Evolutionary conservation across 2,888 invertebrate genomes (phyloP).

Genomic region (Diaprepes abbreviatus): DNA sequence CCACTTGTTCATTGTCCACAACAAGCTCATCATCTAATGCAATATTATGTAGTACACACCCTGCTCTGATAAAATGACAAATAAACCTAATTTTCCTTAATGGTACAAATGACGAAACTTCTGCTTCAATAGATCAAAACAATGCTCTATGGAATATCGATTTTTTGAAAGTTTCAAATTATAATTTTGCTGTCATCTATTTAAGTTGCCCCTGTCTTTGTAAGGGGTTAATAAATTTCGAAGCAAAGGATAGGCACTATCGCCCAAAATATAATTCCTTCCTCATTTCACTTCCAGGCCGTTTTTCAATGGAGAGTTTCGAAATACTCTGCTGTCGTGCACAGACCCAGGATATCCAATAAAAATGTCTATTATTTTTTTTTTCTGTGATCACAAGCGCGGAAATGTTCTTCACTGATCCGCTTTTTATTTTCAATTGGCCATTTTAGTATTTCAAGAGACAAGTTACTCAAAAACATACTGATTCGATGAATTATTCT

Average conservation of each 20-base stretch:
- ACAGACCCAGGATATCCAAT: conserved; percentile 50
- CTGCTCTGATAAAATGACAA: conserved; percentile 22
- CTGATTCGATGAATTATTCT: too few relatives aligned
- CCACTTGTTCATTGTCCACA: too few relatives aligned
- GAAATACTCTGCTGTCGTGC: conserved; percentile 46
- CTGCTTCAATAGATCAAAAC: conserved; percentile 42
- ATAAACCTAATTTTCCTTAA: background rate
- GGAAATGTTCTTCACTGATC: too few relatives aligned
- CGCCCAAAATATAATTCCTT: conserved; percentile 28
- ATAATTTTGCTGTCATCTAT: conserved; percentile 4
- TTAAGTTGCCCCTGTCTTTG: conserved; percentile 33
- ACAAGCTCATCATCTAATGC: conserved; percentile 4
- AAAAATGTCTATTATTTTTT: conserved; percentile 28
- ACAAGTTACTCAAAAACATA: too few relatives aligned
- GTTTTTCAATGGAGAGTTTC: conserved; percentile 26
- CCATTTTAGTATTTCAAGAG: too few relatives aligned
- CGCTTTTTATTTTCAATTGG: too few relatives aligned
- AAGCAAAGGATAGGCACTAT: conserved; percentile 41
- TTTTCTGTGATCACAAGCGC: too few relatives aligned
- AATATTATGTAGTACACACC: conserved; percentile 26
- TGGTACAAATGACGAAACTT: conserved; percentile 40
- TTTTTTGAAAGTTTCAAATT: conserved; percentile 11
- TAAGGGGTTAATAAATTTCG: conserved; percentile 28
- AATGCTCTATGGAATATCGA: conserved; percentile 37
- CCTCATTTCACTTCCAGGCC: conserved; percentile 30